These are phyloP conservation scores for Capreolus pygargus DNA, from an alignment of 2,113 vertebrate genomes.

Conservation along the genomic window DNA sequence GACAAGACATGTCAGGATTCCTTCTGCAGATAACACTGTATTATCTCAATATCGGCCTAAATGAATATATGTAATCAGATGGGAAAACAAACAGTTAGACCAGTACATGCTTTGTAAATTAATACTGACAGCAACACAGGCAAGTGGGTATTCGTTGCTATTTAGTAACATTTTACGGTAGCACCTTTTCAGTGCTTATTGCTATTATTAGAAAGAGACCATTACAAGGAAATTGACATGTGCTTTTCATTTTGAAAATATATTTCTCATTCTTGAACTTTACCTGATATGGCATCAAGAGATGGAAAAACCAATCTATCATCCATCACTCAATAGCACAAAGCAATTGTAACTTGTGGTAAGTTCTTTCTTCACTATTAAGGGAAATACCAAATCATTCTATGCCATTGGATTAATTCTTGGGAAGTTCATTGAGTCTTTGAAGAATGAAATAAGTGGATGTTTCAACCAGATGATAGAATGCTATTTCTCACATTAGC, in stretches of 20 bases:
- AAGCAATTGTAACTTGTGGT: conserved; percentile 18
- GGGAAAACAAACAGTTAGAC: not conserved
- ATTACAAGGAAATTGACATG: conserved; percentile 26
- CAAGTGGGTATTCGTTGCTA: not conserved
- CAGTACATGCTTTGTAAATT: conserved; percentile 1
- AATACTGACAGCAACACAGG: not conserved
- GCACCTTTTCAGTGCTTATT: not conserved
- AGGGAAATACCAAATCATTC: not conserved
- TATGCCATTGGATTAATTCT: not conserved
- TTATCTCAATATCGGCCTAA: not conserved
- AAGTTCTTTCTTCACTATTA: conserved; percentile 17
- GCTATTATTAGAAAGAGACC: not conserved
- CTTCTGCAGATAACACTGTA: not conserved
- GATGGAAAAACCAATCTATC: conserved; percentile 26
- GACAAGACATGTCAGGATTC: not conserved
- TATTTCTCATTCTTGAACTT: conserved; percentile 35
- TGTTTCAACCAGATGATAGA: conserved; percentile 24
- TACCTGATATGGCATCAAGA: not conserved
- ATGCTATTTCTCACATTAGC: conserved; percentile 24
- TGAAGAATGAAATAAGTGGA: conserved; percentile 10
- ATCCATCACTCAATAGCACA: not conserved
- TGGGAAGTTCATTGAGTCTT: not conserved
- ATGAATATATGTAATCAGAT: not conserved
- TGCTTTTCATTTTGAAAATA: conserved; percentile 45
- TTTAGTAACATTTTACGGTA: not conserved